Percentiles rank a stretch among this genome's conserved stretches.
Evolutionary conservation across 2,888 invertebrate species (phyloP).

Genomic region (Orchesellides sinensis): DNA sequence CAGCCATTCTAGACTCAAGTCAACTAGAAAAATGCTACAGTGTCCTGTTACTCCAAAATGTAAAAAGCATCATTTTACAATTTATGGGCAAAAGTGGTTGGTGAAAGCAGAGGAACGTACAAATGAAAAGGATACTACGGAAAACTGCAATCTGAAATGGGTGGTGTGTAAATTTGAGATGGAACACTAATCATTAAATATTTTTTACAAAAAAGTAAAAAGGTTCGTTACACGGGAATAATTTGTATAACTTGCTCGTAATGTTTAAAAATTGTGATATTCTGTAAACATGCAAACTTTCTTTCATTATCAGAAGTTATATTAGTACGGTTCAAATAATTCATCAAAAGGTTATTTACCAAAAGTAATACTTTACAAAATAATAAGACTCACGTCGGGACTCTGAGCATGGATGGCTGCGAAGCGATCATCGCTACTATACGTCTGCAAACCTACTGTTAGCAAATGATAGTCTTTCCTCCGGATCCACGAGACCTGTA

Average conservation of each 20-base stretch:
- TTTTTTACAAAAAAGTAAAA: neutral
- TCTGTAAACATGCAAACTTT: too few relatives aligned
- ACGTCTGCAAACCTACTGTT: slow-evolving; percentile 82
- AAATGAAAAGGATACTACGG: slow-evolving; percentile 10
- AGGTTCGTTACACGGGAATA: neutral
- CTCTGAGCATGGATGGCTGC: slow-evolving; percentile 81
- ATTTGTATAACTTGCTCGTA: too few relatives aligned
- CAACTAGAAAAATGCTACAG: slow-evolving; percentile 5
- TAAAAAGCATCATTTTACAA: neutral
- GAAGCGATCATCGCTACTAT: slow-evolving; percentile 83
- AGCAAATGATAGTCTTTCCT: slow-evolving; percentile 82
- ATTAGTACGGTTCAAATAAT: too few relatives aligned
- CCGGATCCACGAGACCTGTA: slow-evolving; percentile 85
- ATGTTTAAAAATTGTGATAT: too few relatives aligned
- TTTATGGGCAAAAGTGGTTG: neutral
- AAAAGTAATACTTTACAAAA: too few relatives aligned
- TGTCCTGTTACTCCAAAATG: too few relatives aligned
- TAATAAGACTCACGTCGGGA: slow-evolving; percentile 78
- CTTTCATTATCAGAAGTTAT: too few relatives aligned
- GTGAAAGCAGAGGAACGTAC: slow-evolving; percentile 9
- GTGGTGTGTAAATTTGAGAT: slow-evolving; percentile 23
- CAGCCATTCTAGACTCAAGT: slow-evolving; percentile 61
- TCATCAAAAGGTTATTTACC: too few relatives aligned
- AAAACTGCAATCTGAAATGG: slow-evolving; percentile 29
- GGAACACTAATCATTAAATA: slow-evolving; percentile 62